These are phyloP conservation scores for Proisotoma minuta DNA, from an alignment of 2,888 invertebrate genomes.

Conservation along the genomic window DNA sequence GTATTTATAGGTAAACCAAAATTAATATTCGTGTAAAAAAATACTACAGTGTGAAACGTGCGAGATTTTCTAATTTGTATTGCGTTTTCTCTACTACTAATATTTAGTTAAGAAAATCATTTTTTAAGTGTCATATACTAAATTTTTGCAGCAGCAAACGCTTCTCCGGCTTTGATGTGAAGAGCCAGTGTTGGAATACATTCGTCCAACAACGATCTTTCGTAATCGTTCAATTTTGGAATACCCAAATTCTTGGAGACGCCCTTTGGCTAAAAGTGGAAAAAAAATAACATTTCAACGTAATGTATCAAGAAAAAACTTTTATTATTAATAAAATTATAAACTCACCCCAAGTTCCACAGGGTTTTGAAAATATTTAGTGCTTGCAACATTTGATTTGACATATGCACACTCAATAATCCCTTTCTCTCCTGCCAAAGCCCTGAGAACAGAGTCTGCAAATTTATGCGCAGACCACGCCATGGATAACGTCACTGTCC, in stretches of 20 bases:
- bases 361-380: slow-evolving; percentile 88
- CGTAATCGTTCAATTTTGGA: background rate
- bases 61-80: too few relatives aligned
- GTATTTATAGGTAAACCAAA: too few relatives aligned
- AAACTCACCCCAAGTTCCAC: slow-evolving; percentile 67
- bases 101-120: too few relatives aligned
- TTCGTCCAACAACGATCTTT: background rate
- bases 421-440: slow-evolving; percentile 68
- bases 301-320: too few relatives aligned
- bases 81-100: too few relatives aligned
- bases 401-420: slow-evolving; percentile 91
- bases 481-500: slow-evolving; percentile 60
- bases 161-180: slow-evolving; percentile 9
- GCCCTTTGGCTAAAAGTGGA: slow-evolving; percentile 72
- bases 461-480: slow-evolving; percentile 63
- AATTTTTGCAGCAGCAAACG: slow-evolving; percentile 1
- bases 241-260: slow-evolving; percentile 83
- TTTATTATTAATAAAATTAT: slow-evolving; percentile 5
- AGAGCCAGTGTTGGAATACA: background rate
- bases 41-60: too few relatives aligned
- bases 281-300: slow-evolving; percentile 19
- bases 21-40: too few relatives aligned
- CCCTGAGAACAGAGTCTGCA: slow-evolving; percentile 57
- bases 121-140: background rate
- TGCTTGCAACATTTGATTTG: slow-evolving; percentile 75